A percentile compares a stretch with the other conserved stretches of the same genome.
phyloP scores from a whole-genome alignment of 2,113 vertebrate species.

The Aplodontia rufa region DNA sequence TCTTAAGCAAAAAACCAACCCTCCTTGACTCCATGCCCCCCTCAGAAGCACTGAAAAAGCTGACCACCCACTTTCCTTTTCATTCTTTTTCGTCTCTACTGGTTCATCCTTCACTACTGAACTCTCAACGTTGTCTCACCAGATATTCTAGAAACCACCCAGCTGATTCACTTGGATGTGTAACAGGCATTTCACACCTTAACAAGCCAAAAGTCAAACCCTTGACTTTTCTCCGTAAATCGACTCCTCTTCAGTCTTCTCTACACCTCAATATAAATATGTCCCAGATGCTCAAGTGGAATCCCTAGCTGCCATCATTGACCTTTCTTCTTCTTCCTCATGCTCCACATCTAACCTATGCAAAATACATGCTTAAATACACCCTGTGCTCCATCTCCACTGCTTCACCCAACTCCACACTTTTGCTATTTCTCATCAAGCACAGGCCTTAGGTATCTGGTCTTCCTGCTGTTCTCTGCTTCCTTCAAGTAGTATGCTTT shows the following conservation, averaged over 20 bases:
- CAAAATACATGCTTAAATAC: background rate
- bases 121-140: background rate
- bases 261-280: background rate
- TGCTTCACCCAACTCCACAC: background rate
- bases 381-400: background rate
- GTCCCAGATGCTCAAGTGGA: background rate
- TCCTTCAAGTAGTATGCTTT: background rate
- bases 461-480: background rate
- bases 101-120: background rate
- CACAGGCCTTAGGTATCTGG: background rate
- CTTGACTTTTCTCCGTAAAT: background rate
- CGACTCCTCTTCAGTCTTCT: background rate
- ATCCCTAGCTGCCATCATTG: background rate
- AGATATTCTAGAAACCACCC: background rate
- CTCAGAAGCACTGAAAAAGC: background rate
- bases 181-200: background rate
- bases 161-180: background rate
- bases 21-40: accelerated
- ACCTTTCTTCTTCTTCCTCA: background rate
- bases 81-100: background rate
- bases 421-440: background rate
- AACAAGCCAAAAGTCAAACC: background rate
- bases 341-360: background rate
- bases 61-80: background rate
- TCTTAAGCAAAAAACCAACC: background rate